These are phyloP conservation scores for Oikopleura vanhoeffeni DNA, from an alignment of 23 tunicate species.

Conservation along the genomic window DNA sequence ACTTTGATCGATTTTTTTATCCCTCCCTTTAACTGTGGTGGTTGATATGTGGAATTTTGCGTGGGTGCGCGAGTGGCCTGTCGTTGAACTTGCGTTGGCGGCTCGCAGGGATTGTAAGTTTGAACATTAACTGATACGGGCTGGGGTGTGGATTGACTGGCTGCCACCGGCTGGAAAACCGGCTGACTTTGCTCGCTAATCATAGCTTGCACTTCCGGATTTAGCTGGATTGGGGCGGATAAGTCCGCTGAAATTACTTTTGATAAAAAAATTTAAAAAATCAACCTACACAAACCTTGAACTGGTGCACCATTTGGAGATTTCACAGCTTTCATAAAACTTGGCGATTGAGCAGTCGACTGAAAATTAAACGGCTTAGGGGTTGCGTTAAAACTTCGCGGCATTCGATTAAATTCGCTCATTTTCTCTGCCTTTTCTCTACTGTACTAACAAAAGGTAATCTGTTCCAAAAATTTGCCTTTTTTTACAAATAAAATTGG, in stretches of 20 bases:
- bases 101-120: not conserved
- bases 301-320: not conserved
- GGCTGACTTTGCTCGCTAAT: not conserved
- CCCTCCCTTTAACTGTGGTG: no score
- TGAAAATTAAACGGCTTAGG: conserved; percentile 9
- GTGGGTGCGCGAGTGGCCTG: not conserved
- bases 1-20: no score
- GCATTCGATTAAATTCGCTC: not conserved
- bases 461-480: no score
- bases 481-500: no score
- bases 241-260: not conserved
- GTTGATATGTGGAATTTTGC: not conserved
- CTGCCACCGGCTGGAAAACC: not conserved
- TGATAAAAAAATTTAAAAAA: no score
- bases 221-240: not conserved
- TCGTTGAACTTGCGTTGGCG: conserved; percentile 1
- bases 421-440: no score
- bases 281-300: not conserved
- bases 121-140: not conserved
- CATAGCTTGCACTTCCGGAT: not conserved
- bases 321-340: not conserved
- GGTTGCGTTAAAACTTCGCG: not conserved
- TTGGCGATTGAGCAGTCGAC: not conserved
- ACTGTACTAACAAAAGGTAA: no score
- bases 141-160: not conserved